Evolutionary conservation across 1,140 invertebrate genomes (phyloP).

Genomic region (Drosophila hydei): DNA sequence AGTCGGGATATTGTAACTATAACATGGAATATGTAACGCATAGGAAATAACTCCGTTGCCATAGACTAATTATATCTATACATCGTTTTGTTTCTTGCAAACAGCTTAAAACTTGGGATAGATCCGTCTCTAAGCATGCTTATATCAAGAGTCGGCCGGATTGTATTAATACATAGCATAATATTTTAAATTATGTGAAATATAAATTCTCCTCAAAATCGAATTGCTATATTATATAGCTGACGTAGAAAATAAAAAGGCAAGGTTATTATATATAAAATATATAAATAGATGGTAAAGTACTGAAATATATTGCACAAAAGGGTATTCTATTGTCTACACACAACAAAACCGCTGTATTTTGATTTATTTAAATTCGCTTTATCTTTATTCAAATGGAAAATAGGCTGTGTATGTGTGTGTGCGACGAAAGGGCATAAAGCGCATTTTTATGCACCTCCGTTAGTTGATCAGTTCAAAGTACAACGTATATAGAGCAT

Average conservation of each 20-base stretch:
- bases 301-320: not conserved
- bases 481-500: conserved; percentile 62
- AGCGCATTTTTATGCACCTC: conserved; percentile 63
- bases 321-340: not conserved
- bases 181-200: not conserved
- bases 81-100: too few species aligned
- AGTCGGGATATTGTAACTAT: not conserved
- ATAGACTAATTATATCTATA: too few species aligned
- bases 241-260: not conserved
- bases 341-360: not conserved
- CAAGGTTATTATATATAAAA: not conserved
- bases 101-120: too few species aligned
- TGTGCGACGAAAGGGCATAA: conserved; percentile 64
- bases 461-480: conserved; percentile 65
- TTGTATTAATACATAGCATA: too few species aligned
- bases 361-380: conserved; percentile 63
- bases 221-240: not conserved
- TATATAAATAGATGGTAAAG: not conserved
- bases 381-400: conserved; percentile 73
- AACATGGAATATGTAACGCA: not conserved
- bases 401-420: conserved; percentile 59
- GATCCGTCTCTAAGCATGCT: too few species aligned
- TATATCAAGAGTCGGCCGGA: too few species aligned
- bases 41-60: not conserved
- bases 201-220: not conserved